Conservation (phyloP, 2,888 invertebrate species). For the Choreutis nemorana region DNA sequence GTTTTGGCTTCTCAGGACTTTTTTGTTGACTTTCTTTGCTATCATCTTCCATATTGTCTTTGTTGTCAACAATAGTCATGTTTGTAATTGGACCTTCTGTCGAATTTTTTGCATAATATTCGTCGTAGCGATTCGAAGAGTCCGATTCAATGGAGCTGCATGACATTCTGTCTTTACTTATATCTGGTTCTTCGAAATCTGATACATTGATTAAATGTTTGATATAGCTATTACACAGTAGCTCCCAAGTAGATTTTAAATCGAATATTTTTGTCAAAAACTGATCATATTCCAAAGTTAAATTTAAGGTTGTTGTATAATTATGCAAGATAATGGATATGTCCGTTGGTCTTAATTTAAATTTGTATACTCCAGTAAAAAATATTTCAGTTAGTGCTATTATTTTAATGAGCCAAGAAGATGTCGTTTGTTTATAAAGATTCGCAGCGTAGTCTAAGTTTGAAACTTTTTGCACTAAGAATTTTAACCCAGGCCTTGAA, state of each 20-base stretch:
- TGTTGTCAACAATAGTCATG: conserved; percentile 12
- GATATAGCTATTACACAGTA: conserved; percentile 65
- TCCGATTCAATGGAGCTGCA: conserved; percentile 46
- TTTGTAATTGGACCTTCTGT: conserved; percentile 15
- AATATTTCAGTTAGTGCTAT: conserved; percentile 88
- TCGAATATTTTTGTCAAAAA: conserved; percentile 69
- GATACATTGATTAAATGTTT: conserved; percentile 48
- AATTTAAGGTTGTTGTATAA: conserved; percentile 63
- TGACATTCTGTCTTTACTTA: conserved; percentile 37
- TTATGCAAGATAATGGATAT: conserved; percentile 69
- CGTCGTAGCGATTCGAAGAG: conserved; percentile 43
- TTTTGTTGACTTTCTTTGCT: conserved; percentile 12
- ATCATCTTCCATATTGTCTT: conserved; percentile 10
- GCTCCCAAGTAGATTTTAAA: conserved; percentile 69
- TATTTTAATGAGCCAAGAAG: conserved; percentile 89
- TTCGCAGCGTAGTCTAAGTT: conserved; percentile 87
- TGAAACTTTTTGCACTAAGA: conserved; percentile 92
- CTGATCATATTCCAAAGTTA: conserved; percentile 61
- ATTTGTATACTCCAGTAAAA: conserved; percentile 73
- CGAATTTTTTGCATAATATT: conserved; percentile 32
- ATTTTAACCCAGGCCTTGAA: conserved; percentile 89
- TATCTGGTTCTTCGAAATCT: conserved; percentile 43
- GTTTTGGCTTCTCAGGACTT: conserved; percentile 34
- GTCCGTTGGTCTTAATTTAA: conserved; percentile 68
- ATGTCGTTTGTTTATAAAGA: conserved; percentile 91